phyloP scores from a whole-genome alignment of 2,797 vertebrate species.

The Chelmon rostratus region DNA sequence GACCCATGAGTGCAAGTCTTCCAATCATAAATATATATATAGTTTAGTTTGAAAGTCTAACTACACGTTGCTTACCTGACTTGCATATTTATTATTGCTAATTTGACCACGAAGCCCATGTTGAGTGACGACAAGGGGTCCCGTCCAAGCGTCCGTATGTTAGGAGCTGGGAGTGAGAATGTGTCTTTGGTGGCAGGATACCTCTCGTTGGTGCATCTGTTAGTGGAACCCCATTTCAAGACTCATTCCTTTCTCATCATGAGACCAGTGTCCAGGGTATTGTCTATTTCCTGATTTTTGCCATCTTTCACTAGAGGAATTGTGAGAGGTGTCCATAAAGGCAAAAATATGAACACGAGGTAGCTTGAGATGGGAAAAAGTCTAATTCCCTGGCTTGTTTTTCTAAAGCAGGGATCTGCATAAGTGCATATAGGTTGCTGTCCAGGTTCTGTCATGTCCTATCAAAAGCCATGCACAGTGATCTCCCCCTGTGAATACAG shows the following conservation, averaged over 20 bases:
- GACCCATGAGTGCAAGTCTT: background rate
- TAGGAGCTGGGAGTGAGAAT: too few species aligned
- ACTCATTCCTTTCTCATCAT: background rate
- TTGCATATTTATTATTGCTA: too few species aligned
- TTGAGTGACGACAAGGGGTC: too few species aligned
- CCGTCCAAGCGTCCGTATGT: too few species aligned
- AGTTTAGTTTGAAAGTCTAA: too few species aligned
- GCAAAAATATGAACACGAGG: background rate
- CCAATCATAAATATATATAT: background rate
- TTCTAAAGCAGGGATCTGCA: conserved; percentile 13
- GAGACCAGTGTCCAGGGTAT: background rate
- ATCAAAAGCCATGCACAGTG: conserved; percentile 20
- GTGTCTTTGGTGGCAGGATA: background rate
- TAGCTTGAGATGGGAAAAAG: background rate
- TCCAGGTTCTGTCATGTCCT: conserved; percentile 42
- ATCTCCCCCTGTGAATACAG: conserved; percentile 29
- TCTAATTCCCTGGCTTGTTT: background rate
- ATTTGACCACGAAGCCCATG: too few species aligned
- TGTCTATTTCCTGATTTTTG: conserved; percentile 3
- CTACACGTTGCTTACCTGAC: too few species aligned
- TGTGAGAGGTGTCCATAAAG: background rate
- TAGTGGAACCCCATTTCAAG: background rate
- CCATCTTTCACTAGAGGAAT: background rate
- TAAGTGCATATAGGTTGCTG: conserved; percentile 17
- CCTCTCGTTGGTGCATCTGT: background rate